These are phyloP conservation scores for Delphinus delphis DNA, from an alignment of 2,113 vertebrate genomes.

Conservation along the genomic window DNA sequence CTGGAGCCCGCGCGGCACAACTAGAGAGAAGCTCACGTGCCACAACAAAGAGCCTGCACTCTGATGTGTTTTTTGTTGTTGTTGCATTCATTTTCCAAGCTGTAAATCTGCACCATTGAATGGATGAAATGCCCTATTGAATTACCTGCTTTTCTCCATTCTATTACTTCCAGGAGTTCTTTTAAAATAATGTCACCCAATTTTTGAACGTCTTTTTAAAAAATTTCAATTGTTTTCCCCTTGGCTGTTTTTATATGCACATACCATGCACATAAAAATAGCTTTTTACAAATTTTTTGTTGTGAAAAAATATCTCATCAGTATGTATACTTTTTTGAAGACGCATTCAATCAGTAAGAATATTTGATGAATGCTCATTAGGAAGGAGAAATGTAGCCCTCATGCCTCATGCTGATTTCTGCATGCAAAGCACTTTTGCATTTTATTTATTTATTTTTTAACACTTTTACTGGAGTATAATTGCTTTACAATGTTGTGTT, in stretches of 20 bases:
- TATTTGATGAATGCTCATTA: background rate
- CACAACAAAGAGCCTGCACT: too few relatives aligned
- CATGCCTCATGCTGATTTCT: background rate
- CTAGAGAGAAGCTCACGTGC: too few relatives aligned
- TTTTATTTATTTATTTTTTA: background rate
- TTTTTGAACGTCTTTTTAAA: background rate
- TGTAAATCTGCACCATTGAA: background rate
- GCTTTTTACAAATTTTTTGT: background rate
- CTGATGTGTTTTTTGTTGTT: background rate
- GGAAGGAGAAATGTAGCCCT: background rate
- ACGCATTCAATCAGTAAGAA: background rate
- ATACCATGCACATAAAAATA: background rate
- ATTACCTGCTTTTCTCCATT: background rate
- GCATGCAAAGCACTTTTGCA: background rate
- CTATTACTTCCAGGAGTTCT: background rate
- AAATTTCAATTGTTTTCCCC: background rate
- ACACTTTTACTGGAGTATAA: too few relatives aligned
- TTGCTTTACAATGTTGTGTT: too few relatives aligned
- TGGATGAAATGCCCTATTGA: background rate
- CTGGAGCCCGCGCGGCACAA: too few relatives aligned
- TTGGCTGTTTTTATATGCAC: background rate
- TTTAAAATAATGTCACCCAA: slow-evolving; percentile 8
- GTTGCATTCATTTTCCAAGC: background rate
- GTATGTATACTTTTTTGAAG: background rate
- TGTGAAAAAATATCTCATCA: background rate